Evolutionary conservation across 2,888 invertebrate genomes (phyloP), one percentile per base, ranked within the genome.

Genomic region (Trichopria drosophilae): DNA sequence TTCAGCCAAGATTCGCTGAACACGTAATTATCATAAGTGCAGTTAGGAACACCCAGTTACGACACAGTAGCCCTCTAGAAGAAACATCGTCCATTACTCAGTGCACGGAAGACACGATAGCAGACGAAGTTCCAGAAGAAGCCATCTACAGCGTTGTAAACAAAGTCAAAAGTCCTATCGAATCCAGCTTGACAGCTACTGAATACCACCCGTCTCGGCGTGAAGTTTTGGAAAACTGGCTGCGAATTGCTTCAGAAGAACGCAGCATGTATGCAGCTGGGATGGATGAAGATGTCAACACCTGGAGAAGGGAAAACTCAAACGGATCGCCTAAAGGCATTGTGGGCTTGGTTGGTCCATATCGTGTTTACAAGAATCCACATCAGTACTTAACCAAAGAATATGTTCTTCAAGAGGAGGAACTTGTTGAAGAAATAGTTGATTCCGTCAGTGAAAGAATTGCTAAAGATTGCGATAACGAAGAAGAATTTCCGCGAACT

Each of bases 271-370:
- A 41, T 24, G 53, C 57, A 54, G 32, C 48, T 1, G 26, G 48
- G 2, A 49, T 46, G 3, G 40, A 40, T 2, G 19, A 1, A n/a
- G n/a, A n/a, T n/a, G n/a, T n/a, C n/a, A n/a, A n/a, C n/a, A n/a
- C n/a, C n/a, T n/a, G 29, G 19, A 6, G 40, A 1, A 19, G 31
- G 24, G 44, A 23, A 9, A 15, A 1, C 10, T 7, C 10, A 2
- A 20, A 36, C 3, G 36, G 58, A 4, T 59, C 65, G 13, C 70
- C 72, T 1, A 58, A 68, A 13, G 72, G 72, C 1, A 59, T 72
- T 15, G 64, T 71, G 6, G 73, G 72, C 2, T 61, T 73, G 28
- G 71, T 71, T 0, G 72, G 68, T 0, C 71, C 73, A 1, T 72
- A 71, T 29, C 53, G 67, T 4, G 61, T 67, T 6, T 65, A 65